Conservation (phyloP, 1,140 invertebrate species). For the Eufriesea mexicana region DNA sequence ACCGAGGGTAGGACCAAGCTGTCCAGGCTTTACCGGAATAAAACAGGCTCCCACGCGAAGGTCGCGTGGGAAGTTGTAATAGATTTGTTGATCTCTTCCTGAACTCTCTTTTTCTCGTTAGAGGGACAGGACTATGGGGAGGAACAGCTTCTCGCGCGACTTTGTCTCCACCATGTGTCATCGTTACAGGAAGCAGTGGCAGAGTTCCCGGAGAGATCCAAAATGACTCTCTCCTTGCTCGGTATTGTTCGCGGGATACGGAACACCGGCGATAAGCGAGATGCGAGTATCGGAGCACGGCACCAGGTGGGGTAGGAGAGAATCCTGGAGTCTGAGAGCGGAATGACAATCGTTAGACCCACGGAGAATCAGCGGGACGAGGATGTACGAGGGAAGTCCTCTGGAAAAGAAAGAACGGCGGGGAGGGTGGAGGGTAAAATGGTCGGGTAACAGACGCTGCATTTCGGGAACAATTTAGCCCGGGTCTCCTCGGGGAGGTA, state of each 20-base stretch:
- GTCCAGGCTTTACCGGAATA: too few relatives aligned
- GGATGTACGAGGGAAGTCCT: not conserved
- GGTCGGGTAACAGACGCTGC: constrained; percentile 53
- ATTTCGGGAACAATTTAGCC: constrained; percentile 66
- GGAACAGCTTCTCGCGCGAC: not conserved
- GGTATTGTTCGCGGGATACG: not conserved
- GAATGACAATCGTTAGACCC: constrained; percentile 30
- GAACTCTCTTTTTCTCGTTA: not conserved
- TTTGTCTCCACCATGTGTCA: not conserved
- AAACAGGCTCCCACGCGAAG: too few relatives aligned
- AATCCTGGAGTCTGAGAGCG: not conserved
- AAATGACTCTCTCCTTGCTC: not conserved
- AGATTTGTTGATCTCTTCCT: not conserved
- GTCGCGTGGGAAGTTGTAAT: not conserved
- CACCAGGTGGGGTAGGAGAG: too few relatives aligned
- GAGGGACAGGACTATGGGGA: not conserved
- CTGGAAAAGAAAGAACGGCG: too few relatives aligned
- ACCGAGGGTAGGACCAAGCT: too few relatives aligned
- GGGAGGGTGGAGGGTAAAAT: constrained; percentile 10
- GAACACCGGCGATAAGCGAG: too few relatives aligned
- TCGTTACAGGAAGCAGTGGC: not conserved
- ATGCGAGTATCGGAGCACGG: too few relatives aligned
- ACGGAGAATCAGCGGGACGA: constrained; percentile 18
- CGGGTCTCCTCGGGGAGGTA: not conserved
- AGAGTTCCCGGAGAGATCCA: not conserved